Conservation (phyloP, 92 coral and sea anemone species). For the Epizoanthus rinbou region DNA sequence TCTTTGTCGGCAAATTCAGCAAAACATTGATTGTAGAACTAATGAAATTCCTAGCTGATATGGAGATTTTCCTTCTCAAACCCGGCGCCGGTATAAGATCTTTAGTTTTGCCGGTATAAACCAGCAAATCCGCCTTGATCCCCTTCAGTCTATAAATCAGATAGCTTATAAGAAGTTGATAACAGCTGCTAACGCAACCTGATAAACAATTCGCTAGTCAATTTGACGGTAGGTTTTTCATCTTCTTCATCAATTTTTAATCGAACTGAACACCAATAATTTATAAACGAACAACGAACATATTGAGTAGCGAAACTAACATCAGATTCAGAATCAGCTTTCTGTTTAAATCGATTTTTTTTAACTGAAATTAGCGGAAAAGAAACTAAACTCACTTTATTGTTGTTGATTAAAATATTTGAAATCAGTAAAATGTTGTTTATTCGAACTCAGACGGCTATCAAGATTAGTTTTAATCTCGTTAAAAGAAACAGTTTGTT, state of each 20-base stretch:
- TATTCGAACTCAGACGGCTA: neutral
- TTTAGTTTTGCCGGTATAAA: neutral
- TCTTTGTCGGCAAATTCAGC: too few relatives aligned
- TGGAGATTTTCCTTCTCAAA: too few relatives aligned
- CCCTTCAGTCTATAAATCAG: neutral
- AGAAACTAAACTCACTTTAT: neutral
- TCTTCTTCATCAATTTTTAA: conserved; percentile 28
- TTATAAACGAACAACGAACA: too few relatives aligned
- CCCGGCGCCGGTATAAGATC: neutral
- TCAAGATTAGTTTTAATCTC: neutral
- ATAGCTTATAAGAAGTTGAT: neutral
- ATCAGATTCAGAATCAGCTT: neutral
- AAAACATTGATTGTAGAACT: too few relatives aligned
- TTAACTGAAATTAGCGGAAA: neutral
- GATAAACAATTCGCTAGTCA: conserved; percentile 2
- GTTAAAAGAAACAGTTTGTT: neutral
- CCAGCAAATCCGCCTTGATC: neutral
- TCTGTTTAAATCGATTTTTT: neutral
- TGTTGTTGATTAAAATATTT: neutral
- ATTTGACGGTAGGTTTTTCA: neutral
- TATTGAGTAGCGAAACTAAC: neutral
- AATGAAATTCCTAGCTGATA: too few relatives aligned
- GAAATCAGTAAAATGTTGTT: neutral
- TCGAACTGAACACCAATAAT: neutral
- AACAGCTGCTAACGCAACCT: neutral